Percentiles rank a stretch among this genome's conserved stretches.
phyloP scores from a whole-genome alignment of 2,888 invertebrate genomes.

The Drosophila histrio region DNA sequence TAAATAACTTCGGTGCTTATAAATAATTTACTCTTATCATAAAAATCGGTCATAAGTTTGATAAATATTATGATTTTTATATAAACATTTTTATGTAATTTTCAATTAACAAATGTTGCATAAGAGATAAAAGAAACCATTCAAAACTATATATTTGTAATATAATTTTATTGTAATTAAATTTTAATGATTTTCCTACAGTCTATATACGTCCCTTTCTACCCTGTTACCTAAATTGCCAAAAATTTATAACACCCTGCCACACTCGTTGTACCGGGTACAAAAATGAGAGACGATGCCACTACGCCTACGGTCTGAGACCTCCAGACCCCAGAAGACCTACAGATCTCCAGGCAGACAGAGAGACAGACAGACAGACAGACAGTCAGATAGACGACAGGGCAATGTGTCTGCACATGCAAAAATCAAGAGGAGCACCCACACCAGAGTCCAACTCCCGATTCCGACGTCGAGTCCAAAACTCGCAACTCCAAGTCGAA shows the following conservation, averaged over 20 bases:
- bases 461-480: not conserved
- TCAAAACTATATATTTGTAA: too few relatives aligned
- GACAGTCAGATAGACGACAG: conserved; percentile 35
- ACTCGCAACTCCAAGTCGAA: conserved; percentile 6
- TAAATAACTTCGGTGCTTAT: too few relatives aligned
- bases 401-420: conserved; percentile 52
- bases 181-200: too few relatives aligned
- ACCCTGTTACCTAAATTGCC: not conserved
- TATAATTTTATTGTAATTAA: too few relatives aligned
- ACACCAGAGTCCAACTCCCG: conserved; percentile 24
- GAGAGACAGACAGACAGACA: conserved; percentile 25
- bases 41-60: too few relatives aligned
- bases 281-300: conserved; percentile 5
- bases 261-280: not conserved
- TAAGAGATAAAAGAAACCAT: too few relatives aligned
- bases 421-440: conserved; percentile 61
- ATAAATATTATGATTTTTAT: too few relatives aligned
- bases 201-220: too few relatives aligned
- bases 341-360: conserved; percentile 25
- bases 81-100: too few relatives aligned
- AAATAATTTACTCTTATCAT: too few relatives aligned
- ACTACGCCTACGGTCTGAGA: conserved; percentile 29
- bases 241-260: not conserved
- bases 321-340: conserved; percentile 19
- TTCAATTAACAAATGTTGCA: too few relatives aligned